Evolutionary conservation across 2,797 vertebrate species (phyloP).

Genomic region (Chelonia mydas): DNA sequence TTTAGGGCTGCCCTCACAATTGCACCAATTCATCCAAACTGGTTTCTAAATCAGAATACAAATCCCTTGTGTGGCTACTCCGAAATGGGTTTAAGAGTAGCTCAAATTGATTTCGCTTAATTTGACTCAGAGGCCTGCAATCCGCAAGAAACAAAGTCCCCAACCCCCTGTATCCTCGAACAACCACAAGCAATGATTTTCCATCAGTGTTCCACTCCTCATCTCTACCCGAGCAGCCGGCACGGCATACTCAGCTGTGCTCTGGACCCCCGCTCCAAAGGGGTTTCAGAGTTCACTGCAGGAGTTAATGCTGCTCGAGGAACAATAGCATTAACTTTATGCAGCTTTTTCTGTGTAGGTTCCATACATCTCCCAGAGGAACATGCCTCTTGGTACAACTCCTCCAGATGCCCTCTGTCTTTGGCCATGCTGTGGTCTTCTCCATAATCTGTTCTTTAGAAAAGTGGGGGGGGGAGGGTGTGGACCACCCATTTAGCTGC

Average conservation of each 20-base stretch:
- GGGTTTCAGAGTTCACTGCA: background rate
- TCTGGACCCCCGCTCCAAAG: background rate
- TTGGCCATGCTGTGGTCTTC: background rate
- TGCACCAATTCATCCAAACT: background rate
- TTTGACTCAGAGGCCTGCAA: background rate
- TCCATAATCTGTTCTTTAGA: background rate
- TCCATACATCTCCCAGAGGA: background rate
- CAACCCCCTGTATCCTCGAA: background rate
- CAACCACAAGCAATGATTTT: background rate
- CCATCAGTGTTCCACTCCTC: background rate
- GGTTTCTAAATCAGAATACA: background rate
- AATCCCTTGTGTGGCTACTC: background rate
- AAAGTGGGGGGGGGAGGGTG: background rate
- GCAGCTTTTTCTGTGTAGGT: background rate
- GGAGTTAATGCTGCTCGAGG: background rate
- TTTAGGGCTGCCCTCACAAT: background rate
- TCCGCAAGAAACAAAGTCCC: background rate
- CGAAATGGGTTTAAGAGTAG: background rate
- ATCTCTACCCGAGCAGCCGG: background rate
- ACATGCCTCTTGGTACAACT: too few relatives aligned
- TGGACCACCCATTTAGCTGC: background rate
- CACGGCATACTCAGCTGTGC: fast-evolving
- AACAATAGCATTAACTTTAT: background rate
- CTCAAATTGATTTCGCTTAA: background rate
- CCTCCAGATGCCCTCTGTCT: background rate